A percentile compares a stretch with the other conserved stretches of the same genome.
phyloP scores from a whole-genome alignment of 2,113 vertebrate genomes.

The Numida meleagris region DNA sequence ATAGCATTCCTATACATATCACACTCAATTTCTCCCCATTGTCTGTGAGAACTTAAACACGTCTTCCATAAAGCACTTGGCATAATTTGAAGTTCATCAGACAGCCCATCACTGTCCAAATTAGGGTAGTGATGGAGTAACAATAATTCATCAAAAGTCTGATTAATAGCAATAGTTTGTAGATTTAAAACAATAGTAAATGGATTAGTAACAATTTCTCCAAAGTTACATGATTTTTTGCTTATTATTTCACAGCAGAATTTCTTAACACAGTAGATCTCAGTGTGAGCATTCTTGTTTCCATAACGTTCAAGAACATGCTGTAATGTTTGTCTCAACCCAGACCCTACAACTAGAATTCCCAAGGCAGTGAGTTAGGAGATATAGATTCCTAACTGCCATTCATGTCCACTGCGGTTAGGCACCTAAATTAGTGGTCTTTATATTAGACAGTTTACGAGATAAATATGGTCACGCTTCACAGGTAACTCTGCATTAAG shows the following conservation, averaged over 20 bases:
- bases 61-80: not conserved
- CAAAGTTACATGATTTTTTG: not conserved
- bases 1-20: not conserved
- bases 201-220: not conserved
- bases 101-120: not conserved
- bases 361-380: not conserved
- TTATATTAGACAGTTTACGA: not conserved
- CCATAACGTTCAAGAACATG: not conserved
- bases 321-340: not conserved
- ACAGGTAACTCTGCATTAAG: not conserved
- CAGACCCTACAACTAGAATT: not conserved
- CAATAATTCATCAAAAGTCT: not conserved
- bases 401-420: not conserved
- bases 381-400: not conserved
- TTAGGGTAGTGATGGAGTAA: not conserved
- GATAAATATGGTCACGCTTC: not conserved
- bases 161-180: not conserved
- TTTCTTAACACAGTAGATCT: not conserved
- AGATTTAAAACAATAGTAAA: not conserved
- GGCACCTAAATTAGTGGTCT: not conserved
- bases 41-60: not conserved
- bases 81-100: not conserved
- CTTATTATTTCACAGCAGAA: not conserved
- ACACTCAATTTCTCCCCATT: not conserved
- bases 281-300: accelerated